A percentile compares a stretch with the other conserved stretches of the same genome.
Evolutionary conservation across 2,888 invertebrate species (phyloP).

Genomic region (Neocrepidodera transversa): DNA sequence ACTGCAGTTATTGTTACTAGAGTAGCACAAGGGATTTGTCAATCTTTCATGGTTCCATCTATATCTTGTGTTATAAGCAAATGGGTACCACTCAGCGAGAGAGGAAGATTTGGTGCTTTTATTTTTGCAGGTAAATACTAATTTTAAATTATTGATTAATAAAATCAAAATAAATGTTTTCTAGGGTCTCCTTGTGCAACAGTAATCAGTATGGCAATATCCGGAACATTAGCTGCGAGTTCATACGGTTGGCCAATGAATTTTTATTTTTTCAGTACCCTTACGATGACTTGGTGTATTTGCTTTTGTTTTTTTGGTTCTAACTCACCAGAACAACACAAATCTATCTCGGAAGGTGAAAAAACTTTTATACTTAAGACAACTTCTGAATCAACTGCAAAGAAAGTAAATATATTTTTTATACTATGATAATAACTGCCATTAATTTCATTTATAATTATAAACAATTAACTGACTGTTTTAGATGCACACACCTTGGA

Average conservation of each 20-base stretch:
- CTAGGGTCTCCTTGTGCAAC: not conserved
- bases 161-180: not conserved
- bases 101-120: slow-evolving; percentile 66
- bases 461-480: too few species aligned
- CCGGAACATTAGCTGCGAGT: slow-evolving; percentile 76
- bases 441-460: too few species aligned
- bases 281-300: slow-evolving; percentile 69
- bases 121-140: slow-evolving; percentile 65
- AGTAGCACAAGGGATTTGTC: slow-evolving; percentile 75
- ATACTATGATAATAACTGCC: too few species aligned
- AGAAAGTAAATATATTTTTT: slow-evolving; percentile 1
- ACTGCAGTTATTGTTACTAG: slow-evolving; percentile 69
- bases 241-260: slow-evolving; percentile 79
- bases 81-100: slow-evolving; percentile 76
- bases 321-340: slow-evolving; percentile 69
- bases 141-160: too few species aligned
- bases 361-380: slow-evolving; percentile 68
- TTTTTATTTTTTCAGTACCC: slow-evolving; percentile 76
- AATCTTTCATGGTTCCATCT: slow-evolving; percentile 75
- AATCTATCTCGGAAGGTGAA: slow-evolving; percentile 70
- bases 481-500: too few species aligned
- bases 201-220: slow-evolving; percentile 66
- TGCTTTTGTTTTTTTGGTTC: slow-evolving; percentile 70
- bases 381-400: slow-evolving; percentile 47
- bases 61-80: slow-evolving; percentile 77